phyloP scores from a whole-genome alignment of 2,888 invertebrate genomes.

The Standfussiana lucernea region DNA sequence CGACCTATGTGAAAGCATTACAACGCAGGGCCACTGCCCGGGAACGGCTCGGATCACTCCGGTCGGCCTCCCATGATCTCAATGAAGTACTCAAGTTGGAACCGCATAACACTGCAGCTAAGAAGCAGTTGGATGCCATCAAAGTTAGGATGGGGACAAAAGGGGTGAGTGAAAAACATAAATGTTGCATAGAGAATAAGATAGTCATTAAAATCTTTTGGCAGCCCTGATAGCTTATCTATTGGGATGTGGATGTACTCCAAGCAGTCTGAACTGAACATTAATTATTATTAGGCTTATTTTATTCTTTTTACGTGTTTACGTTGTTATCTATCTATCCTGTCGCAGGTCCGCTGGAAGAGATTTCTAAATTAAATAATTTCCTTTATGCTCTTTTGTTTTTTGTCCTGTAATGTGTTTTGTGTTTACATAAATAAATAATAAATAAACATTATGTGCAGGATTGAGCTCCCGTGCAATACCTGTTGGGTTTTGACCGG shows the following conservation, averaged over 20 bases:
- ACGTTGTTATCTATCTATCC: too few relatives aligned
- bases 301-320: too few relatives aligned
- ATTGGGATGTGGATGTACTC: background rate
- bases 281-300: too few relatives aligned
- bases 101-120: constrained; percentile 94
- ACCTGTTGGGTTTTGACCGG: background rate
- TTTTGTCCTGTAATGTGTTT: too few relatives aligned
- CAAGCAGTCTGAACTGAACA: background rate
- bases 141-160: constrained; percentile 88
- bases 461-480: background rate
- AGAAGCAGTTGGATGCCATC: constrained; percentile 90
- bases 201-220: background rate
- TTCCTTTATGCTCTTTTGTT: too few relatives aligned
- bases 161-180: constrained; percentile 80
- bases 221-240: background rate
- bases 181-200: background rate
- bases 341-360: too few relatives aligned
- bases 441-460: background rate
- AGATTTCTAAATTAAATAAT: too few relatives aligned
- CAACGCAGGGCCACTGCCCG: constrained; percentile 95
- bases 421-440: too few relatives aligned
- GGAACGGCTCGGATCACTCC: constrained; percentile 92
- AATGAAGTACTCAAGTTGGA: constrained; percentile 93
- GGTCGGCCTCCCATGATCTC: constrained; percentile 94
- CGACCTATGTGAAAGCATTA: constrained; percentile 95